phyloP scores from a whole-genome alignment of 2,797 vertebrate genomes.

The Fundulus diaphanus region DNA sequence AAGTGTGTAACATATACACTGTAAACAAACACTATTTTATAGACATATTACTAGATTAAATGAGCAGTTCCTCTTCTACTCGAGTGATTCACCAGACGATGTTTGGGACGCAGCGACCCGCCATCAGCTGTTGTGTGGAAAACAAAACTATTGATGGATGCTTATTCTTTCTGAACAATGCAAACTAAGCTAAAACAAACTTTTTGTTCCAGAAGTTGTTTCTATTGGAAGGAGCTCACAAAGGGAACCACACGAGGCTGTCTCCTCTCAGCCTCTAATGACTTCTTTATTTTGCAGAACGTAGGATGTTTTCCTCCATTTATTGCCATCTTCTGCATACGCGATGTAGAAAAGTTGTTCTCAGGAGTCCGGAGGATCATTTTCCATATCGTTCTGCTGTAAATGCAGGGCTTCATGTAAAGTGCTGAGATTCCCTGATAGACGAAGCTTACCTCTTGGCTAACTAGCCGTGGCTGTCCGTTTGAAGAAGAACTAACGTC shows the following conservation, averaged over 20 bases:
- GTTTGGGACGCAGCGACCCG: no score
- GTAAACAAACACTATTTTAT: not conserved
- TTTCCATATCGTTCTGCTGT: not conserved
- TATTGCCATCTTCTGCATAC: not conserved
- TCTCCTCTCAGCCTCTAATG: no score
- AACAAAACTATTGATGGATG: no score
- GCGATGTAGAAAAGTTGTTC: not conserved
- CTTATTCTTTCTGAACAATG: not conserved
- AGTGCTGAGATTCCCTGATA: not conserved
- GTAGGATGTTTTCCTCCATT: not conserved
- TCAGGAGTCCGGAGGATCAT: not conserved
- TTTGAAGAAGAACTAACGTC: not conserved
- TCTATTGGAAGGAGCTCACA: not conserved
- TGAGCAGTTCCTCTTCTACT: not conserved
- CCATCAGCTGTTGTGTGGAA: no score
- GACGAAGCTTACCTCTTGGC: conserved; percentile 1
- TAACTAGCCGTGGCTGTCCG: not conserved
- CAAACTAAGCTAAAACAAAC: not conserved
- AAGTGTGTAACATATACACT: not conserved
- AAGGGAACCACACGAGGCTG: not conserved
- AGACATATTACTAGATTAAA: not conserved
- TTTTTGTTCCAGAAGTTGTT: not conserved
- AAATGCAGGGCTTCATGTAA: not conserved
- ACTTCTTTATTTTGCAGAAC: not conserved
- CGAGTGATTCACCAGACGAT: not conserved